Conservation (phyloP, 92 coral and sea anemone genomes). For the Siderastrea siderea region DNA sequence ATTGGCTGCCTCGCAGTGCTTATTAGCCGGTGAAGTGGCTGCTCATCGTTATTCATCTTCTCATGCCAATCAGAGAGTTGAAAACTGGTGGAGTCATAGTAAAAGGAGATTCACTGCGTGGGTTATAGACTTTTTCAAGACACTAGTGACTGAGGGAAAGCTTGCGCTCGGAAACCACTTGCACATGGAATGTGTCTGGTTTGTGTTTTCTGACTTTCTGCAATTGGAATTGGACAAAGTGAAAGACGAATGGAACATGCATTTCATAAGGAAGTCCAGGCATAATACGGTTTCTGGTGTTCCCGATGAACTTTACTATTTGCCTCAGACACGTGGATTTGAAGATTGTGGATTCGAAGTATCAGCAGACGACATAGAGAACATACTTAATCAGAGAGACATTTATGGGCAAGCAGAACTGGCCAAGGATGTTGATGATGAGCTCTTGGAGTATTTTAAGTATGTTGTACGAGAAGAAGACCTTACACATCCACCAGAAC, state of each 20-base stretch:
- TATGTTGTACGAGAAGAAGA: conserved; percentile 53
- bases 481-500: conserved; percentile 53
- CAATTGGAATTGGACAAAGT: conserved; percentile 62
- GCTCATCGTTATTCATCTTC: conserved; percentile 64
- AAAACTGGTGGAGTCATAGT: conserved; percentile 65
- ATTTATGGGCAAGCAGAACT: conserved; percentile 49
- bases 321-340: too few relatives aligned
- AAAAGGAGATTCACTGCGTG: conserved; percentile 56
- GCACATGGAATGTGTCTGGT: conserved; percentile 74
- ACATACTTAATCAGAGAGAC: conserved; percentile 53
- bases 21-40: conserved; percentile 15
- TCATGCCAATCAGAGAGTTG: conserved; percentile 58
- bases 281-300: too few relatives aligned
- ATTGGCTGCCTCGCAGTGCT: too few relatives aligned
- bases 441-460: conserved; percentile 40
- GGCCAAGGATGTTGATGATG: conserved; percentile 51
- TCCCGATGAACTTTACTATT: too few relatives aligned
- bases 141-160: conserved; percentile 42
- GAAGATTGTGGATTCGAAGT: too few relatives aligned
- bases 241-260: conserved; percentile 58
- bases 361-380: too few relatives aligned
- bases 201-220: conserved; percentile 52
- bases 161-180: conserved; percentile 46
- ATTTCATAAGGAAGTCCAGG: too few relatives aligned
- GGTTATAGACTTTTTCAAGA: conserved; percentile 57